Conservation (phyloP, 2,113 vertebrate genomes). For the Sisor rabdophorus region DNA sequence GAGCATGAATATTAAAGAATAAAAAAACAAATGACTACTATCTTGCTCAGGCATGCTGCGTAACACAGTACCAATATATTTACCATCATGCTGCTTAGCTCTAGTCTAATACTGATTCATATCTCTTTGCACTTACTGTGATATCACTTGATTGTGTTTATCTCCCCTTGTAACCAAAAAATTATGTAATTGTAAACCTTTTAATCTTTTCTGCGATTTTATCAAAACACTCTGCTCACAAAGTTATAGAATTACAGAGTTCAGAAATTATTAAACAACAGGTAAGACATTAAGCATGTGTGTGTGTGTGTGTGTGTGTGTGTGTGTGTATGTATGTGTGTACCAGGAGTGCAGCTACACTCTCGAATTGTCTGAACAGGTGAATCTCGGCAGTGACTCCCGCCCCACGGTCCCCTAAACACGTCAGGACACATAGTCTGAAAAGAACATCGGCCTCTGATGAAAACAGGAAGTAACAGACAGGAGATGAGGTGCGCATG, state of each 20-base stretch:
- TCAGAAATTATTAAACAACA: constrained; percentile 21
- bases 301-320: constrained; percentile 3
- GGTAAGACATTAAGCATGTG: neutral
- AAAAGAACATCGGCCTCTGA: neutral
- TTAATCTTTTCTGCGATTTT: neutral
- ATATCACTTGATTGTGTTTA: neutral
- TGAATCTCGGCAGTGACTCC: constrained; percentile 88
- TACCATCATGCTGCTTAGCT: too few species aligned
- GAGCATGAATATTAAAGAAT: too few species aligned
- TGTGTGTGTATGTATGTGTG: constrained; percentile 27
- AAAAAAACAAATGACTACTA: too few species aligned
- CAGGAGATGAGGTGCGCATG: neutral
- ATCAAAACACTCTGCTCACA: neutral
- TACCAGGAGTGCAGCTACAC: constrained; percentile 86
- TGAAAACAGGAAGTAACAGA: constrained; percentile 16
- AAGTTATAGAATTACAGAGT: neutral
- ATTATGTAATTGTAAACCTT: neutral
- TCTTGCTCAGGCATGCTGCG: too few species aligned
- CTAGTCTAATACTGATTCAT: too few species aligned
- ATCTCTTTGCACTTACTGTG: neutral
- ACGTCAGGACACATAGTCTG: constrained; percentile 97
- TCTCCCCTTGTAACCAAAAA: neutral
- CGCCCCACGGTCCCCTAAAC: constrained; percentile 90
- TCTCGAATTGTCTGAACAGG: constrained; percentile 85
- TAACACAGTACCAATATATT: too few species aligned